Conservation (phyloP, 1,140 invertebrate species). For the Pachyrhynchus sulphureomaculatus region DNA sequence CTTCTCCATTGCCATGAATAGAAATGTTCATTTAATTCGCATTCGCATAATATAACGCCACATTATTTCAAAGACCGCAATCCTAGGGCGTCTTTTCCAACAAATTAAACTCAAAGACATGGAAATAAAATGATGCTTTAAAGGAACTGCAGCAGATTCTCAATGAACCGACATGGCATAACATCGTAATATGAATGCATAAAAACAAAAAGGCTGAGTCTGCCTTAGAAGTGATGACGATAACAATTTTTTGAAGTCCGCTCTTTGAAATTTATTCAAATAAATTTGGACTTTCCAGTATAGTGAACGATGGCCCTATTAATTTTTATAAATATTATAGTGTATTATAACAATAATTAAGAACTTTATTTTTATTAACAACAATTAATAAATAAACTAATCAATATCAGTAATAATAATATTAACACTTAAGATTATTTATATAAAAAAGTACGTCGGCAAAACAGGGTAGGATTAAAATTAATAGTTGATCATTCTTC, state of each 20-base stretch:
- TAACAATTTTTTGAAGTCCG: not conserved
- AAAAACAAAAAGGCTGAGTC: not conserved
- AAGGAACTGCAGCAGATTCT: constrained; percentile 16
- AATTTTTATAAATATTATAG: too few relatives aligned
- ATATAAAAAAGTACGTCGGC: too few relatives aligned
- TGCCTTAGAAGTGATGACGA: not conserved
- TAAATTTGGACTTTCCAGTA: too few relatives aligned
- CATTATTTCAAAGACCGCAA: constrained; percentile 27
- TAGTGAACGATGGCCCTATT: too few relatives aligned
- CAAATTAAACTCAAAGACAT: constrained; percentile 22
- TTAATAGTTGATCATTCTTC: too few relatives aligned
- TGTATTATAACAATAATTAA: too few relatives aligned
- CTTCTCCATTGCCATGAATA: constrained; percentile 10
- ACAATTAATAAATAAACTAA: too few relatives aligned
- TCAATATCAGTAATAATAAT: too few relatives aligned
- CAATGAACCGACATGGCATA: constrained; percentile 14
- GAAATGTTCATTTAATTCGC: constrained; percentile 21
- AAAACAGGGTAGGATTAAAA: too few relatives aligned
- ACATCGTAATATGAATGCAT: constrained; percentile 11
- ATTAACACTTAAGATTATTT: too few relatives aligned
- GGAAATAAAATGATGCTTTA: constrained; percentile 22
- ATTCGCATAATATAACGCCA: constrained; percentile 14
- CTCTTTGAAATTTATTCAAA: too few relatives aligned
- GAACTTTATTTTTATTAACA: too few relatives aligned
- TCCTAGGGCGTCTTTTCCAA: constrained; percentile 25